Evolutionary conservation across 2,888 invertebrate genomes (phyloP).

Genomic region (Linnaemya tessellans): DNA sequence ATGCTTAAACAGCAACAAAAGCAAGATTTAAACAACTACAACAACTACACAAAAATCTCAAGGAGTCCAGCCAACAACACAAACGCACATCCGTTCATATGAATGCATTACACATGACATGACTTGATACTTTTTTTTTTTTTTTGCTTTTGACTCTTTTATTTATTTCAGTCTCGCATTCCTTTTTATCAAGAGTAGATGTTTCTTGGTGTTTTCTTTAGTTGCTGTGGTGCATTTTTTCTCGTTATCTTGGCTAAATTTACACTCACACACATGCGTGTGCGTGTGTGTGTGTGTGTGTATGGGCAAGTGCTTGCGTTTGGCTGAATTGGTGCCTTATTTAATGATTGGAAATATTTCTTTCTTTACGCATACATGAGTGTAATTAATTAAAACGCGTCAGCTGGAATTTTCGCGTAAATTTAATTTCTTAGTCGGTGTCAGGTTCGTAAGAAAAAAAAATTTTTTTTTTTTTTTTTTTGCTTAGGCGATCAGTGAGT

Average conservation of each 20-base stretch:
- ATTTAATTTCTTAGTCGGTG: conserved; percentile 67
- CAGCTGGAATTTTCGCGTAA: conserved; percentile 77
- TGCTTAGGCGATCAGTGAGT: conserved; percentile 36
- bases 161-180: conserved; percentile 51
- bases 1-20: conserved; percentile 60
- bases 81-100: conserved; percentile 2
- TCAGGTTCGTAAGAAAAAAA: conserved; percentile 34
- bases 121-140: conserved; percentile 52
- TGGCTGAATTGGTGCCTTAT: conserved; percentile 20
- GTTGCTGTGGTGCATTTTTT: background rate
- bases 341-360: conserved; percentile 70
- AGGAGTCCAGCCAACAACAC: conserved; percentile 10
- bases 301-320: background rate
- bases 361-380: conserved; percentile 70
- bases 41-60: conserved; percentile 30
- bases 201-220: conserved; percentile 10
- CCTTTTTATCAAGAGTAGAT: conserved; percentile 49
- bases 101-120: conserved; percentile 47
- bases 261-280: background rate
- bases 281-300: too few species aligned
- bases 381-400: conserved; percentile 81
- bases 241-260: conserved; percentile 15
- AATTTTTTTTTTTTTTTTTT: background rate
- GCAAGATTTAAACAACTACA: conserved; percentile 13
- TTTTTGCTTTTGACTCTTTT: conserved; percentile 9